Evolutionary conservation across 2,113 vertebrate genomes (phyloP).

Genomic region (Cynocephalus volans): DNA sequence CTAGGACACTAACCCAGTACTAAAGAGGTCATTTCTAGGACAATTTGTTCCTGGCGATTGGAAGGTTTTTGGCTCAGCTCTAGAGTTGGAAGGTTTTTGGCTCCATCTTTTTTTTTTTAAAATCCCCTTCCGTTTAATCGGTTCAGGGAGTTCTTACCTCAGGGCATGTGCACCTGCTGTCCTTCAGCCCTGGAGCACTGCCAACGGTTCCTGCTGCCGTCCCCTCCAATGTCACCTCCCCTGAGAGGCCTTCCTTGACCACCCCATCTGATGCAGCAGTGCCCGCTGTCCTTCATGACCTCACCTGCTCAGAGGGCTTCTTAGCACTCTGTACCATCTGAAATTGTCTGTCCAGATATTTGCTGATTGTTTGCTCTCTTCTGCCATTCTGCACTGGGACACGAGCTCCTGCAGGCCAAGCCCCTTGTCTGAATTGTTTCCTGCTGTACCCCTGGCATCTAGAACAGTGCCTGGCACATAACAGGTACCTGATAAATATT

Average conservation of each 20-base stretch:
- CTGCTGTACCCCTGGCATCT: neutral
- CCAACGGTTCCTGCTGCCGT: neutral
- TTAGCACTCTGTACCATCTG: neutral
- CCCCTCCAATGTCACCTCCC: neutral
- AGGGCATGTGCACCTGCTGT: too few relatives aligned
- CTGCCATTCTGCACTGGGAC: too few relatives aligned
- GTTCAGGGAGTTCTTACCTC: neutral
- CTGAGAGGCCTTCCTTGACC: neutral
- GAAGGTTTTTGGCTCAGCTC: neutral
- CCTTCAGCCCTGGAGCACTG: neutral
- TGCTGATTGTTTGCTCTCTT: neutral
- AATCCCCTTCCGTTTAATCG: neutral
- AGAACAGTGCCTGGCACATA: neutral
- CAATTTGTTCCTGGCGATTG: neutral
- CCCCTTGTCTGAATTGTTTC: neutral
- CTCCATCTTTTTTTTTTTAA: neutral
- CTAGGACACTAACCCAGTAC: neutral
- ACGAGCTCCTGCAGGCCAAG: neutral
- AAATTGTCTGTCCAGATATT: too few relatives aligned
- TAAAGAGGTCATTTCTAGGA: neutral
- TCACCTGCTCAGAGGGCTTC: neutral
- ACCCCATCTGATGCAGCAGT: too few relatives aligned
- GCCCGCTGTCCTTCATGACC: fast-evolving
- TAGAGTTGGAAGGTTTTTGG: neutral
- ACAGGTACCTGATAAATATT: neutral